Conservation (phyloP, 1,140 invertebrate genomes). For the Ceratosolen fusciceps region DNA sequence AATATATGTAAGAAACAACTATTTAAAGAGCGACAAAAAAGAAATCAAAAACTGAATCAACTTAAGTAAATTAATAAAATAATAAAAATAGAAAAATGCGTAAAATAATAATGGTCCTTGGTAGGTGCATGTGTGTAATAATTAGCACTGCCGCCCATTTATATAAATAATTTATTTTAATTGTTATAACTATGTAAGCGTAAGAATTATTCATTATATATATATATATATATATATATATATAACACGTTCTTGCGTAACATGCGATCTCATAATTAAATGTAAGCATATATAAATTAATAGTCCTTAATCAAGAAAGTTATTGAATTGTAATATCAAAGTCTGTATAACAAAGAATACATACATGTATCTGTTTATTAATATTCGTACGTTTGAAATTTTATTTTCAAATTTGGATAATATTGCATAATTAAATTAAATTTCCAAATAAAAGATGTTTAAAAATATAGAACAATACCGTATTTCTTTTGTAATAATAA, state of each 20-base stretch:
- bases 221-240: slow-evolving; percentile 33
- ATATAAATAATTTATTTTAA: slow-evolving; percentile 39
- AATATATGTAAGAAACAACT: slow-evolving; percentile 52
- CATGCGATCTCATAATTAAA: slow-evolving; percentile 1
- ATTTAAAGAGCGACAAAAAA: background rate
- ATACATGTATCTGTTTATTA: background rate
- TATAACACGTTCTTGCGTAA: background rate
- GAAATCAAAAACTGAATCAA: slow-evolving; percentile 52
- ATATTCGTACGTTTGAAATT: no score
- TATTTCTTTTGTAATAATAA: background rate
- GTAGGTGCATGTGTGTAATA: slow-evolving; percentile 62
- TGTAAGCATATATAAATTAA: slow-evolving; percentile 4
- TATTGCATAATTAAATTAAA: no score
- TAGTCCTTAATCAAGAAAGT: slow-evolving; percentile 1
- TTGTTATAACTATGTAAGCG: slow-evolving; percentile 38
- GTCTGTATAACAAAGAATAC: slow-evolving; percentile 1
- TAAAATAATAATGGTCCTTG: slow-evolving; percentile 63
- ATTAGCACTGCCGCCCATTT: slow-evolving; percentile 48
- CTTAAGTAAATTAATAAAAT: slow-evolving; percentile 31
- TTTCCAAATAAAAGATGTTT: no score
- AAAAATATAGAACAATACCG: background rate
- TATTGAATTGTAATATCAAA: background rate
- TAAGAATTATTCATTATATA: slow-evolving; percentile 21
- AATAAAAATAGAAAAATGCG: slow-evolving; percentile 20
- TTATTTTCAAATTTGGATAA: no score